Percentiles rank a stretch among this genome's conserved stretches.
phyloP scores from a whole-genome alignment of 2,888 invertebrate species.

The Xylocampa areola region DNA sequence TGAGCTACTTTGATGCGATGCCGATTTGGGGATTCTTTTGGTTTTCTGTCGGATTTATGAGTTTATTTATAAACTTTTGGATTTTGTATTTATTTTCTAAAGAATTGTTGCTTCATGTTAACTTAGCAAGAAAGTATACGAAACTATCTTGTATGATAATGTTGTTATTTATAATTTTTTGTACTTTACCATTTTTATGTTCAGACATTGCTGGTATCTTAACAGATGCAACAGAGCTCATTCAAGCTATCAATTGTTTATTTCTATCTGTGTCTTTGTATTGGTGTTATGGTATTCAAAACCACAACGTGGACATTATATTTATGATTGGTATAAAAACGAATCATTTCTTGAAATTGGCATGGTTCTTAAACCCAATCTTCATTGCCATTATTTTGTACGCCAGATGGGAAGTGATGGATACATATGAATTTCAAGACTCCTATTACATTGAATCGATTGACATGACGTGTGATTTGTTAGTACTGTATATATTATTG shows the following conservation, averaged over 20 bases:
- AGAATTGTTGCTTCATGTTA: conserved; percentile 63
- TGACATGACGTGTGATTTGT: conserved; percentile 55
- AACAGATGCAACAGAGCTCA: conserved; percentile 70
- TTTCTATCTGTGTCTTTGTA: conserved; percentile 78
- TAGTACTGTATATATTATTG: conserved; percentile 70
- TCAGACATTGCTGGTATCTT: conserved; percentile 76
- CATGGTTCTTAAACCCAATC: conserved; percentile 78
- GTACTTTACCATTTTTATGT: conserved; percentile 78
- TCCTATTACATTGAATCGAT: conserved; percentile 64
- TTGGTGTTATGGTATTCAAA: conserved; percentile 81
- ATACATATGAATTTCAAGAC: conserved; percentile 55
- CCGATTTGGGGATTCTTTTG: conserved; percentile 78
- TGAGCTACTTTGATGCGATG: conserved; percentile 76
- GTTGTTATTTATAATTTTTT: conserved; percentile 61
- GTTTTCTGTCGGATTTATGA: conserved; percentile 74
- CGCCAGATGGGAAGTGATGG: conserved; percentile 51
- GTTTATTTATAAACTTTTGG: conserved; percentile 76
- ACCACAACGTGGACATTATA: conserved; percentile 80
- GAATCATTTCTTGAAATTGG: conserved; percentile 78
- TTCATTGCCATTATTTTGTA: conserved; percentile 64
- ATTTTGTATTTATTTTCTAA: conserved; percentile 73
- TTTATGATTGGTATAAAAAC: conserved; percentile 86
- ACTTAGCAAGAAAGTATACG: conserved; percentile 60
- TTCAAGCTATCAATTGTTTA: conserved; percentile 74
- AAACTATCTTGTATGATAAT: conserved; percentile 63